A percentile compares a stretch with the other conserved stretches of the same genome.
phyloP scores from a whole-genome alignment of 1,140 invertebrate species.

The Polypedilum pembai region DNA sequence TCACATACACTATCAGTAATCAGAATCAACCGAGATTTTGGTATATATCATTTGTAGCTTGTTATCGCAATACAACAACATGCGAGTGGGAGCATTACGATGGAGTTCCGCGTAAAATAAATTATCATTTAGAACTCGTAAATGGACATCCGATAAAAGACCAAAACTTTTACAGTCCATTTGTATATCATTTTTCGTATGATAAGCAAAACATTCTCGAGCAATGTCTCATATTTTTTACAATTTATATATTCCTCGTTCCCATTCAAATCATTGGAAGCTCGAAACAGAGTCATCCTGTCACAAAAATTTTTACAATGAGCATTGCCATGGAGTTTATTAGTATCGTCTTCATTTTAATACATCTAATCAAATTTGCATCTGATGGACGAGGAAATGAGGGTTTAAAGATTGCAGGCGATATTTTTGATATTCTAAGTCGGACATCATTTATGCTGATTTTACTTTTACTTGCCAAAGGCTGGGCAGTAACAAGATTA shows the following conservation, averaged over 20 bases:
- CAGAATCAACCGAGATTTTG: constrained; percentile 86
- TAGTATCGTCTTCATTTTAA: constrained; percentile 74
- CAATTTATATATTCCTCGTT: constrained; percentile 78
- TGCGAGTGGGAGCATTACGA: constrained; percentile 77
- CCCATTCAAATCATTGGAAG: constrained; percentile 86
- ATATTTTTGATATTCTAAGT: constrained; percentile 85
- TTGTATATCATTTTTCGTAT: constrained; percentile 94
- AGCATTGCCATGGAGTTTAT: constrained; percentile 79
- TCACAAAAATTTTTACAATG: constrained; percentile 84
- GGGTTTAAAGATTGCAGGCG: constrained; percentile 72
- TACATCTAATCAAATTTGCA: constrained; percentile 85
- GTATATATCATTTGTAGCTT: constrained; percentile 91
- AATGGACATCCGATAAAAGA: constrained; percentile 80
- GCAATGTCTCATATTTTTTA: constrained; percentile 81
- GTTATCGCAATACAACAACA: constrained; percentile 67
- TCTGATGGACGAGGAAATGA: constrained; percentile 79
- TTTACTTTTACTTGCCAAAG: constrained; percentile 88
- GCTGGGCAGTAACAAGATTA: constrained; percentile 89
- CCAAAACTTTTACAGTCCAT: constrained; percentile 68
- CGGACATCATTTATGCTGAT: constrained; percentile 89
- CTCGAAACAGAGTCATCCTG: constrained; percentile 75
- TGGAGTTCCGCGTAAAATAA: constrained; percentile 46
- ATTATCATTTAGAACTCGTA: constrained; percentile 93
- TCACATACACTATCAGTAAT: constrained; percentile 88
- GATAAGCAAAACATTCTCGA: constrained; percentile 90